Evolutionary conservation across 1,140 invertebrate species (phyloP).

Genomic region (Ceratina australensis): DNA sequence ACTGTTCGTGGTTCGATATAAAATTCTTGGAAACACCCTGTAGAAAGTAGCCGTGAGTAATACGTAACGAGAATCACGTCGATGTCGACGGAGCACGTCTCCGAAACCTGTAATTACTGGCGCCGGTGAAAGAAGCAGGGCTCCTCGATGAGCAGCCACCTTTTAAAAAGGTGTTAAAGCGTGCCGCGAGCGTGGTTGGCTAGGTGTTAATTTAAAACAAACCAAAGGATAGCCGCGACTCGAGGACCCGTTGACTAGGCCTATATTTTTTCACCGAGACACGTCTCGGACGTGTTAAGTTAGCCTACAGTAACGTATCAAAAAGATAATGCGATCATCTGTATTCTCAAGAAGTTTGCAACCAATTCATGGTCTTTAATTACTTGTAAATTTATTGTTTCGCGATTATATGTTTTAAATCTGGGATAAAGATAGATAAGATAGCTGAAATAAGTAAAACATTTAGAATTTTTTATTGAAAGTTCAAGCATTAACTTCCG

Average conservation of each 20-base stretch:
- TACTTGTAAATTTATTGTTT: too few relatives aligned
- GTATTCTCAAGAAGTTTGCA: too few relatives aligned
- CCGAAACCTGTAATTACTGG: slow-evolving; percentile 62
- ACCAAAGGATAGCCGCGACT: slow-evolving; percentile 63
- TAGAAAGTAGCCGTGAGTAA: slow-evolving; percentile 22
- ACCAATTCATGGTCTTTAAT: too few relatives aligned
- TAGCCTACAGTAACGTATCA: slow-evolving; percentile 31
- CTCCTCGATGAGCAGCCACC: slow-evolving; percentile 42
- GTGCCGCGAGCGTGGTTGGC: slow-evolving; percentile 63
- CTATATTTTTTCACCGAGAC: slow-evolving; percentile 6
- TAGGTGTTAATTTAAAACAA: slow-evolving; percentile 76
- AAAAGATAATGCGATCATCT: too few relatives aligned
- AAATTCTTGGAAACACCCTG: background rate
- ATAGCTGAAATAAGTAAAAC: too few relatives aligned
- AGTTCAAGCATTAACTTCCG: too few relatives aligned
- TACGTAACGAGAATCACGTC: slow-evolving; percentile 57
- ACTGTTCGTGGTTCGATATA: background rate
- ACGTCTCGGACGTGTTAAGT: background rate
- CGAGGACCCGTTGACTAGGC: slow-evolving; percentile 23
- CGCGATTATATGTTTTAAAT: too few relatives aligned
- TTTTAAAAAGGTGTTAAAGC: slow-evolving; percentile 75
- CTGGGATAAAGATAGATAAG: too few relatives aligned
- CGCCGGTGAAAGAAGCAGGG: slow-evolving; percentile 42
- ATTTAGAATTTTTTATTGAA: too few relatives aligned
- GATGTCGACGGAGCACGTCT: slow-evolving; percentile 44